These are phyloP conservation scores for Steromphala cineraria DNA, from an alignment of 2,888 invertebrate genomes.

Conservation along the genomic window DNA sequence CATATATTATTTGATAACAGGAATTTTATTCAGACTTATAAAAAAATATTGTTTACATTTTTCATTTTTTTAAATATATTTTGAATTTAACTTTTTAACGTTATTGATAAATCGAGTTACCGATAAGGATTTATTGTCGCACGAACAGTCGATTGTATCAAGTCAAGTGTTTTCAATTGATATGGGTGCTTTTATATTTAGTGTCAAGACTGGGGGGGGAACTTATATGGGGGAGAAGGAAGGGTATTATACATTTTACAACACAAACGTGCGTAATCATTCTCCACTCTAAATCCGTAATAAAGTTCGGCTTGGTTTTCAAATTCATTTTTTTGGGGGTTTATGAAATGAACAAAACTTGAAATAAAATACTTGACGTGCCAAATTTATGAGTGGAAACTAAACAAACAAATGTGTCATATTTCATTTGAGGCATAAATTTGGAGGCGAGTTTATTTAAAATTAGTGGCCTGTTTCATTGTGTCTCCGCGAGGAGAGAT, in stretches of 20 bases:
- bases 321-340: background rate
- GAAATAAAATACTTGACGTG: constrained; percentile 12
- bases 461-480: constrained; percentile 17
- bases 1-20: too few species aligned
- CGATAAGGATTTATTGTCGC: too few species aligned
- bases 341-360: background rate
- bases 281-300: background rate
- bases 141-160: too few species aligned
- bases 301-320: background rate
- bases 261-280: background rate
- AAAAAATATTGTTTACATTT: too few species aligned
- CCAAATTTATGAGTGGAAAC: constrained; percentile 1
- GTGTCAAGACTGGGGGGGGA: background rate
- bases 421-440: constrained; percentile 13
- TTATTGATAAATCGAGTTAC: too few species aligned
- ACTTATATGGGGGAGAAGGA: background rate
- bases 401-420: constrained; percentile 15
- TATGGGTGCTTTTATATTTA: background rate
- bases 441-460: constrained; percentile 11
- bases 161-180: too few species aligned
- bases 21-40: too few species aligned
- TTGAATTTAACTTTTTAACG: too few species aligned
- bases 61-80: too few species aligned
- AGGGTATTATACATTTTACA: background rate
- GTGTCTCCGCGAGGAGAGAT: background rate